Base-by-base conservation (phyloP, 2,113 vertebrate genomes). In the Pygoscelis antarcticus region DNA sequence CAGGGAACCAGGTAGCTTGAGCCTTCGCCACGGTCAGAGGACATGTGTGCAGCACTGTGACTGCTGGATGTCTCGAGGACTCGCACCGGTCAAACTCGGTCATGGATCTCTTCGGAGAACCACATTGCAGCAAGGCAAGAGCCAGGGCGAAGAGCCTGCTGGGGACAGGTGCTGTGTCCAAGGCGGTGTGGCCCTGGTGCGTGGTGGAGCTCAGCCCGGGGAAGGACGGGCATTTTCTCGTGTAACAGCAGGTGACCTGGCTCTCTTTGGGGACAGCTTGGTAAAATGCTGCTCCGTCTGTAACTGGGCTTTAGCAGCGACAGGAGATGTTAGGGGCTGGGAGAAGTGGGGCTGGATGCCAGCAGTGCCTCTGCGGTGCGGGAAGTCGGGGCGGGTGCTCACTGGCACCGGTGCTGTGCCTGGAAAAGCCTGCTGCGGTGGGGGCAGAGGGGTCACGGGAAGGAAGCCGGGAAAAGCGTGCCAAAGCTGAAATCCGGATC, bases 11-110 rank as follows among this genome's bases (percentile, higher is more conserved):
- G 51, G 4, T 4, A 9, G 29, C 52, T 3, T 5, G 52, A 47
- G 71, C 23, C 40, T 47, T 22, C 17, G 34, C 51, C 34, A 2
- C 3, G 3, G 34, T 3, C 27, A 1, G 71, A 20, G n/a, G 51
- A 40, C 4, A 0, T 1, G 3, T 2, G 4, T 27, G 32, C 55
- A 3, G 38, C 16, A 3, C 51, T 1, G 7, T 3, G 27, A 18
- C 46, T 10, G 17, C 44, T 8, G 19, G 27, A 19, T 7, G 29
- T 13, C 80, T 27, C 4, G 13, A 22, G 66, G 55, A 7, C 36
- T n/a, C 17, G 1, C 11, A 1, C 27, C 5, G 30, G 19, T 29
- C 34, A 7, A 7, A 7, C n/a, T 20, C 6, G 0, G 11, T 18
- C 22, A 8, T 2, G 27, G n/a, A 30, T 29, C 34, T 16, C n/a